phyloP scores from a whole-genome alignment of 64 coral and sea anemone genomes.

The Orbicella faveolata region DNA sequence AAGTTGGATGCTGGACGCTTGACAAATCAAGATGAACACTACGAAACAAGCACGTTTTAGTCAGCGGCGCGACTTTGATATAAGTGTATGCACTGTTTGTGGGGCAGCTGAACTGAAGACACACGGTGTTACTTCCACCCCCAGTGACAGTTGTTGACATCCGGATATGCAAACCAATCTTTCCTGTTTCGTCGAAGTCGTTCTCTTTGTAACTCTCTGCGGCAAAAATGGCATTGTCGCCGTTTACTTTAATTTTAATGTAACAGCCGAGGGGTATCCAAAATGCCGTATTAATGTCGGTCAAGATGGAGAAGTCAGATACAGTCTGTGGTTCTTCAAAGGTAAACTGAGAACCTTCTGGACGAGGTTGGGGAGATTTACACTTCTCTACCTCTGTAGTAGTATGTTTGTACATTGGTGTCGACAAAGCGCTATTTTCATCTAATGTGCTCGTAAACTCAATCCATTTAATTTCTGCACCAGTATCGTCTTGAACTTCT shows the following conservation, averaged over 20 bases:
- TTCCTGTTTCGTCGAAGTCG: neutral
- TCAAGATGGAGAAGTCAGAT: neutral
- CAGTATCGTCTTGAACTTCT: neutral
- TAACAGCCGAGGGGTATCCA: neutral
- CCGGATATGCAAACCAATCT: neutral
- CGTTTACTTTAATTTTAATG: neutral
- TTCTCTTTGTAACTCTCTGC: neutral
- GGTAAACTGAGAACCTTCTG: neutral
- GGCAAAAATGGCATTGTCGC: neutral
- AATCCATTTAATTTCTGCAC: neutral
- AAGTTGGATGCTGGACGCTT: neutral
- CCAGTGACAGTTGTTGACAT: neutral
- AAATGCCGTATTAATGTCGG: too few species aligned
- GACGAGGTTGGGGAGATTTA: neutral
- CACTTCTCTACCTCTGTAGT: neutral
- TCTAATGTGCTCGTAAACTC: neutral
- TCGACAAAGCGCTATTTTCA: neutral
- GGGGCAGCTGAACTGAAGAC: slow-evolving; percentile 7
- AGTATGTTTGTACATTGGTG: neutral
- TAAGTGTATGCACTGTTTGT: neutral
- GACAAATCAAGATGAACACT: neutral
- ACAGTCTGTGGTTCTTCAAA: neutral
- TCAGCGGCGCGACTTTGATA: neutral
- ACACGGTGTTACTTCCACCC: neutral
- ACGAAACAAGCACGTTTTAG: neutral